phyloP scores from a whole-genome alignment of 2,113 vertebrate genomes.

The Perca fluviatilis region DNA sequence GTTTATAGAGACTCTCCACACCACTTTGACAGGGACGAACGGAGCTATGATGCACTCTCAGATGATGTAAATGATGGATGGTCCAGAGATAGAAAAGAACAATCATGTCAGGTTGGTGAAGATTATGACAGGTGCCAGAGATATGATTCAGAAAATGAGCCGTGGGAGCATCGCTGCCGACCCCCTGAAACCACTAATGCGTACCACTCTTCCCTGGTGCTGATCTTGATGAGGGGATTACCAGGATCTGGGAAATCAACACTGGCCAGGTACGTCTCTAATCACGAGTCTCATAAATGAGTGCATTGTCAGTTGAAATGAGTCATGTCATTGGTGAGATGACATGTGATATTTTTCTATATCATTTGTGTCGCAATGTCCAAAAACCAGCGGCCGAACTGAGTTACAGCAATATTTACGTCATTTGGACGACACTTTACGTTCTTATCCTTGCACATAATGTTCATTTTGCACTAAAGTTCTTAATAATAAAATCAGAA shows the following conservation, averaged over 20 bases:
- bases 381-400: too few relatives aligned
- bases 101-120: slow-evolving; percentile 13
- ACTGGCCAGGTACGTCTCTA: slow-evolving; percentile 68
- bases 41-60: not conserved
- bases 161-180: slow-evolving; percentile 24
- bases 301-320: not conserved
- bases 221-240: slow-evolving; percentile 85
- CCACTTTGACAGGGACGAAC: slow-evolving; percentile 7
- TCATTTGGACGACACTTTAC: too few relatives aligned
- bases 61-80: slow-evolving; percentile 10
- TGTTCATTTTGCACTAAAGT: too few relatives aligned
- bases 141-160: slow-evolving; percentile 26
- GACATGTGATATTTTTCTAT: too few relatives aligned
- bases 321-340: too few relatives aligned
- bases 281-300: not conserved
- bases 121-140: slow-evolving; percentile 25
- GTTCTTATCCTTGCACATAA: too few relatives aligned
- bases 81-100: slow-evolving; percentile 15
- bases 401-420: too few relatives aligned
- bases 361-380: too few relatives aligned
- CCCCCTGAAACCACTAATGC: not conserved
- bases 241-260: slow-evolving; percentile 86
- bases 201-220: slow-evolving; percentile 34
- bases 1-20: slow-evolving; percentile 13
- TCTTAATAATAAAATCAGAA: too few relatives aligned